Conservation (phyloP, 2,113 vertebrate species). For the Phodopus roborovskii region DNA sequence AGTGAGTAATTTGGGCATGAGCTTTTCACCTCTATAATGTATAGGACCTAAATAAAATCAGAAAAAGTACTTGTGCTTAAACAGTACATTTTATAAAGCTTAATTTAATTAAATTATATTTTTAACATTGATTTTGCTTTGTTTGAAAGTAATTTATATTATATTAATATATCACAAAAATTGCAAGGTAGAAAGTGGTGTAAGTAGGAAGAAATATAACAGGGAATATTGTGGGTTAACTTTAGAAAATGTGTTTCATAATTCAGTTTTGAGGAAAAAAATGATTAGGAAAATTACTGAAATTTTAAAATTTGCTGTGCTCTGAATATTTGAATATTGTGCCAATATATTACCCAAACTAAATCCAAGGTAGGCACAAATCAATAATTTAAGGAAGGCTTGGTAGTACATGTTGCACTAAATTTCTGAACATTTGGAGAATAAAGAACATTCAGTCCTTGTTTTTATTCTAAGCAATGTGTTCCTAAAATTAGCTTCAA, state of each 20-base stretch:
- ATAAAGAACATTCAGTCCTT: not conserved
- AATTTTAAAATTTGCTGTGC: not conserved
- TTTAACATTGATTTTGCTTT: not conserved
- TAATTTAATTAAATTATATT: not conserved
- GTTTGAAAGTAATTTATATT: not conserved
- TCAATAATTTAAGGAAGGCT: slow-evolving; percentile 11
- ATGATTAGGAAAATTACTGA: not conserved
- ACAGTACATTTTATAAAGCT: not conserved
- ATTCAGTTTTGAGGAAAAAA: not conserved
- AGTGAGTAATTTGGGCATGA: not conserved
- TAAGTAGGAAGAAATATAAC: not conserved
- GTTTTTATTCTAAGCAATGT: not conserved
- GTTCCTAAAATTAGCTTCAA: slow-evolving; percentile 50
- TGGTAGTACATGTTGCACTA: not conserved
- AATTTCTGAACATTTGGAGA: slow-evolving; percentile 48
- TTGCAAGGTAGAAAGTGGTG: too few relatives aligned
- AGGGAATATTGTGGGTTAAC: not conserved
- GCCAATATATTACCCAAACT: not conserved
- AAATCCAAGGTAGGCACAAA: not conserved
- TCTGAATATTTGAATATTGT: not conserved
- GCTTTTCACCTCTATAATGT: not conserved
- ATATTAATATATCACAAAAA: not conserved
- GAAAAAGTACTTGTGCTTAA: not conserved
- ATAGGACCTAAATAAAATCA: not conserved
- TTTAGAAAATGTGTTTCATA: not conserved